Evolutionary conservation across 2,888 invertebrate species (phyloP).

Genomic region (Diaperis boleti): DNA sequence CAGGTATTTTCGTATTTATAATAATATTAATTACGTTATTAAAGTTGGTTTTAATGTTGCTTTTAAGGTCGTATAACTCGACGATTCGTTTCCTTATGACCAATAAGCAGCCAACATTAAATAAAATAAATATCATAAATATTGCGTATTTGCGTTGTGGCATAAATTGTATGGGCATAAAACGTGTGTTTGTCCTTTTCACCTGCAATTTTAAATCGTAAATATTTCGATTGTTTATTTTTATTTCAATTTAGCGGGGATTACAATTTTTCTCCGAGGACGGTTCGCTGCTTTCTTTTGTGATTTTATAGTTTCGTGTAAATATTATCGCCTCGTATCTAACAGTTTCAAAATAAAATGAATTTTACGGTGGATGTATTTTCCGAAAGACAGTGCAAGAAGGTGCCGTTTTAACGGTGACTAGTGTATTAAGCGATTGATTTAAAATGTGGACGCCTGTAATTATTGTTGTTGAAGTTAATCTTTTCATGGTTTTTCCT

Average conservation of each 20-base stretch:
- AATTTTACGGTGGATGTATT: conserved; percentile 40
- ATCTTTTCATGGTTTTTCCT: neutral
- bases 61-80: conserved; percentile 47
- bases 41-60: conserved; percentile 47
- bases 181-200: conserved; percentile 57
- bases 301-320: conserved; percentile 51
- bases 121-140: conserved; percentile 44
- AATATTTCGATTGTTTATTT: conserved; percentile 59
- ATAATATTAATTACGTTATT: conserved; percentile 50
- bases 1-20: conserved; percentile 29
- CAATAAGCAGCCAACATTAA: conserved; percentile 48
- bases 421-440: neutral
- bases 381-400: too few relatives aligned
- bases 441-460: neutral
- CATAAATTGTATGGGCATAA: conserved; percentile 50
- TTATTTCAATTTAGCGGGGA: conserved; percentile 52
- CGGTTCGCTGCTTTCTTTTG: conserved; percentile 48
- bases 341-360: conserved; percentile 49
- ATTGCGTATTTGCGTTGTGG: conserved; percentile 44
- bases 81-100: conserved; percentile 49
- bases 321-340: conserved; percentile 56
- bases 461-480: neutral
- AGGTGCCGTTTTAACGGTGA: too few relatives aligned
- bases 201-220: conserved; percentile 59
- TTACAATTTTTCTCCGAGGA: conserved; percentile 49